Base-by-base conservation (phyloP, 2,888 invertebrate genomes). In the Homarus gammarus region DNA sequence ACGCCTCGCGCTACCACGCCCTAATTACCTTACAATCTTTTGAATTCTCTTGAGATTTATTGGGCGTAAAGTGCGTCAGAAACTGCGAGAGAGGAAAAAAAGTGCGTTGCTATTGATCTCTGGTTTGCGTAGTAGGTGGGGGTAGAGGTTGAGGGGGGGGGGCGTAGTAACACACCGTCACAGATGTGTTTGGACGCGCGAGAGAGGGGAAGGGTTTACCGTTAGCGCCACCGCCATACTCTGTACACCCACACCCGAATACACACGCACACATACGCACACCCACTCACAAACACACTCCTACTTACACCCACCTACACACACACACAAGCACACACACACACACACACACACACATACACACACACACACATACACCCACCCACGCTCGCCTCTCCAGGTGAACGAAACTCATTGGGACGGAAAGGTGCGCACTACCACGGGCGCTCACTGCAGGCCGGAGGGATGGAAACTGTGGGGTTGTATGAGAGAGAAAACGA, bases 341-440 rank as follows among this genome's bases (percentile, higher is more conserved):
- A 64, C 64, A 64, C 64, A 64, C 64, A 64, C 64, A 36, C 33
- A 79, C 79, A 61, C 61, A 56, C 75, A 10, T 22, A 51, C 38
- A 36, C 61, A 61, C 56, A 36, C 79, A 56, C 79, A 51, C 61
- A 79, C 61, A 61, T 36, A 36, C 56, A 79, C n/a, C 31, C 56
- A 36, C 79, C 12, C 79, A 56, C 61, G 33, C 51, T 33, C 61
- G 27, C 61, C 75, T 75, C 79, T 79, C 36, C 79, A 79, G 79
- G 79, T 79, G 79, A 79, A 79, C 79, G 79, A 79, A 79, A 79
- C 33, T 79, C 61, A 56, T 18, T 79, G 79, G 79, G 79, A 79
- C 56, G 61, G 79, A 56, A 79, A 79, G 79, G 79, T 79, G 79
- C 61, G 79, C 79, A 61, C 56, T 56, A 8, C 31, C 18, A 56